These are phyloP conservation scores for Helogale parvula DNA, from an alignment of 2,113 vertebrate genomes.

Conservation along the genomic window DNA sequence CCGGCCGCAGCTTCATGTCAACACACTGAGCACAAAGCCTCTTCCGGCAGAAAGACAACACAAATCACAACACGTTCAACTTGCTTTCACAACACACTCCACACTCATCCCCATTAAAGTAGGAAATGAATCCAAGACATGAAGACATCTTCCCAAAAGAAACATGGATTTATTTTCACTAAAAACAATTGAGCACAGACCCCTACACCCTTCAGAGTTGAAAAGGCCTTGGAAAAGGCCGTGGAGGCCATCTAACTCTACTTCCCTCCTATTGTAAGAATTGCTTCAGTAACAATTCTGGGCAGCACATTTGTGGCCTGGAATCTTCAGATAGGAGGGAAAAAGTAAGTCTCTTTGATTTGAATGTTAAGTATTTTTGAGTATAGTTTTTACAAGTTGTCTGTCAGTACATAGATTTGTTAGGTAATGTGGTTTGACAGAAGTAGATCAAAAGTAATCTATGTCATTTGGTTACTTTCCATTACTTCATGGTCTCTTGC, in stretches of 20 bases:
- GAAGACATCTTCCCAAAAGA: not conserved
- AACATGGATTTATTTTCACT: constrained; percentile 8
- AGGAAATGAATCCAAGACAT: not conserved
- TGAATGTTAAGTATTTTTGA: not conserved
- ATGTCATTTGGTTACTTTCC: not conserved
- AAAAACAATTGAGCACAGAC: not conserved
- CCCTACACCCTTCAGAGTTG: not conserved
- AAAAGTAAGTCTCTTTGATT: not conserved
- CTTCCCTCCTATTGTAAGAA: not conserved
- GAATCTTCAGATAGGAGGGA: not conserved
- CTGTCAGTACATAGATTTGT: not conserved
- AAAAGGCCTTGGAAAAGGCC: constrained; percentile 30
- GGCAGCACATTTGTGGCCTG: not conserved
- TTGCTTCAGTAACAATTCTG: not conserved
- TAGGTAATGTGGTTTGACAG: not conserved
- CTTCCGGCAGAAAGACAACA: not conserved
- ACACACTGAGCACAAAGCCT: not conserved
- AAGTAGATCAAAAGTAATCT: constrained; percentile 33
- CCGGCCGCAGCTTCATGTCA: not conserved
- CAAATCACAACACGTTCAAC: not conserved
- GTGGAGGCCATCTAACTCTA: not conserved
- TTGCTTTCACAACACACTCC: not conserved
- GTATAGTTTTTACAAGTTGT: not conserved
- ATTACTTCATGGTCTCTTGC: constrained; percentile 17
- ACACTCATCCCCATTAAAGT: not conserved